phyloP scores from a whole-genome alignment of 2,888 invertebrate species.

The Leucophenga maculata region DNA sequence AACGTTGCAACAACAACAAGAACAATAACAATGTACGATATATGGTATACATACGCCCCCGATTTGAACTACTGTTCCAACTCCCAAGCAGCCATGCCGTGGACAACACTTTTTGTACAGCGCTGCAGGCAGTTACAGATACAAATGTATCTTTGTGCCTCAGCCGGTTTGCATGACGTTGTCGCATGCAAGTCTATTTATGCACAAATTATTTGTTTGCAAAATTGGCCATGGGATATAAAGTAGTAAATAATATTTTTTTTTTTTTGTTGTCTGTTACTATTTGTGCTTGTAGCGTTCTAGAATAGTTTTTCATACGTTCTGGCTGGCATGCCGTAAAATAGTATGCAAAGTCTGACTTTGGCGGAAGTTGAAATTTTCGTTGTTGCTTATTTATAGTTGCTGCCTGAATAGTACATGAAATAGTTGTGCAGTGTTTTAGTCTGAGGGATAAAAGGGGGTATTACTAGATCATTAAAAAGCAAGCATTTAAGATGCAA shows the following conservation, averaged over 20 bases:
- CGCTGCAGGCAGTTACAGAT: no score
- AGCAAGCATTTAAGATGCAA: neutral
- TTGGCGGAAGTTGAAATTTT: constrained; percentile 8
- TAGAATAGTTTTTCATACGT: no score
- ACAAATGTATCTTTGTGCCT: no score
- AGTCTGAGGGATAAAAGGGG: neutral
- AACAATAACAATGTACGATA: no score
- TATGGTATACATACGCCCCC: no score
- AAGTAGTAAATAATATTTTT: neutral
- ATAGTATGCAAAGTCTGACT: constrained; percentile 4
- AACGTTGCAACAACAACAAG: neutral
- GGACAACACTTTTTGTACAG: neutral
- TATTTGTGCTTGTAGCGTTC: neutral
- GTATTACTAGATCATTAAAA: no score
- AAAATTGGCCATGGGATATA: constrained; percentile 5
- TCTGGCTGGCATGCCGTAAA: neutral
- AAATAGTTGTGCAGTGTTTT: neutral
- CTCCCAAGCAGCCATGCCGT: neutral
- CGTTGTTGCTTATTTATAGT: constrained; percentile 15
- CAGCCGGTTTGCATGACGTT: no score
- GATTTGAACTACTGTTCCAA: neutral
- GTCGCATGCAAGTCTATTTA: constrained; percentile 6
- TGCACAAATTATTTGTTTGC: constrained; percentile 21
- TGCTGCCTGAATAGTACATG: neutral
- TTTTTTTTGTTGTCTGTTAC: neutral